Base-by-base conservation (phyloP, 2,888 invertebrate species). In the Chymomyza caudatula region DNA sequence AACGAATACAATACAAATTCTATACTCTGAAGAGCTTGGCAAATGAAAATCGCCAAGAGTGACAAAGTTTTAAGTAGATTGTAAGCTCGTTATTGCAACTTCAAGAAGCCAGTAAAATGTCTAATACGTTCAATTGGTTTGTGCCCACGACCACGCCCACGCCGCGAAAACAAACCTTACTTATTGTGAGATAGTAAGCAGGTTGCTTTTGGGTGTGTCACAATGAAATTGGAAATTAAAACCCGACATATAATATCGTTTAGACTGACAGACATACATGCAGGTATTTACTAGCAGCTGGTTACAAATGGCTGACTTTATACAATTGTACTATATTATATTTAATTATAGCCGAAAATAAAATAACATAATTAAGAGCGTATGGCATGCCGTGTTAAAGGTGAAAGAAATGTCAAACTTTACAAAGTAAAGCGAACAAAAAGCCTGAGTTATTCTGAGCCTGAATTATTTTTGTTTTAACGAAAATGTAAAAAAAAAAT, bases 351-450 rank as follows among this genome's bases (percentile, higher is more conserved):
- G 57, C 53, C 60, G 69, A 60, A 61, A 62, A 58, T 51, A 6
- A 64, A 70, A 43, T 19, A 23, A 60, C 17, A 42, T 73, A 71
- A 84, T 78, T 81, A 69, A 56, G 53, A 61, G 61, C 61, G 63
- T 43, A 19, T 37, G 47, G 20, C 66, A 49, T 58, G 57, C 60
- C 55, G 47, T 37, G 11, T 37, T 37, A 37, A 74, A 79, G 85
- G 85, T 72, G 85, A 85, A 78, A 68, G 83, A 76, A 79, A 79
- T 82, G 79, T 79, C 79, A 79, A 76, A 73, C 47, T 66, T 37
- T n/a, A n/a, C n/a, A n/a, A n/a, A n/a, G n/a, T n/a, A n/a, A n/a
- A n/a, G 60, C 4, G 47, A 47, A n/a, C n/a, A n/a, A n/a, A n/a
- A n/a, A n/a, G n/a, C n/a, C n/a, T n/a, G n/a, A n/a, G n/a, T n/a